These are phyloP conservation scores for Drosophila meridionalis DNA, from an alignment of 2,888 invertebrate genomes.

Conservation along the genomic window DNA sequence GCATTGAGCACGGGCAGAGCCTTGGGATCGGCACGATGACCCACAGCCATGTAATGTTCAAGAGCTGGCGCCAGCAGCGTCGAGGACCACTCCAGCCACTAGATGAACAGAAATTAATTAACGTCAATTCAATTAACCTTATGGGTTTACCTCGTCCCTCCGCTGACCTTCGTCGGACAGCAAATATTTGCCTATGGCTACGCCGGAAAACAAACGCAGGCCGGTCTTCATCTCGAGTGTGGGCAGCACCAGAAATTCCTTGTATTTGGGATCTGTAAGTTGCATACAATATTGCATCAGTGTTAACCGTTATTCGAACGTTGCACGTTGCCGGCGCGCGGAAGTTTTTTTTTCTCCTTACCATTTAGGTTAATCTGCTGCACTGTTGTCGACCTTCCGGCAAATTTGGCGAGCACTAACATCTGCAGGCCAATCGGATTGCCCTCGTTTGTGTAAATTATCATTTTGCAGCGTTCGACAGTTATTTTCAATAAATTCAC, in stretches of 20 bases:
- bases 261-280: constrained; percentile 85
- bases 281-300: constrained; percentile 61
- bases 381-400: constrained; percentile 87
- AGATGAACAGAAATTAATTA: constrained; percentile 42
- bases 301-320: constrained; percentile 15
- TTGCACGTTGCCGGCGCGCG: constrained; percentile 52
- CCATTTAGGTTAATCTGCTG: constrained; percentile 88
- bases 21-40: constrained; percentile 86
- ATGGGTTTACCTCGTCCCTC: constrained; percentile 83
- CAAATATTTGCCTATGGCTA: constrained; percentile 89
- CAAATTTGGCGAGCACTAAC: constrained; percentile 89
- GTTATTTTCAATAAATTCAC: constrained; percentile 62
- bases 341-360: constrained; percentile 79
- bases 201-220: constrained; percentile 89
- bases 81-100: constrained; percentile 90
- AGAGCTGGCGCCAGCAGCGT: constrained; percentile 87
- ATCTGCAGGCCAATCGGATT: constrained; percentile 92
- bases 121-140: constrained; percentile 59
- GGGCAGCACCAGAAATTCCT: constrained; percentile 88
- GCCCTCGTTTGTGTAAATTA: constrained; percentile 90
- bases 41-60: constrained; percentile 86
- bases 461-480: constrained; percentile 85
- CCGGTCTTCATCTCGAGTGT: constrained; percentile 88
- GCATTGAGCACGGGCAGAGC: constrained; percentile 87
- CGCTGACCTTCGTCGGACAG: constrained; percentile 86